Evolutionary conservation across 2,797 vertebrate species (phyloP).

Genomic region (Chanos chanos): DNA sequence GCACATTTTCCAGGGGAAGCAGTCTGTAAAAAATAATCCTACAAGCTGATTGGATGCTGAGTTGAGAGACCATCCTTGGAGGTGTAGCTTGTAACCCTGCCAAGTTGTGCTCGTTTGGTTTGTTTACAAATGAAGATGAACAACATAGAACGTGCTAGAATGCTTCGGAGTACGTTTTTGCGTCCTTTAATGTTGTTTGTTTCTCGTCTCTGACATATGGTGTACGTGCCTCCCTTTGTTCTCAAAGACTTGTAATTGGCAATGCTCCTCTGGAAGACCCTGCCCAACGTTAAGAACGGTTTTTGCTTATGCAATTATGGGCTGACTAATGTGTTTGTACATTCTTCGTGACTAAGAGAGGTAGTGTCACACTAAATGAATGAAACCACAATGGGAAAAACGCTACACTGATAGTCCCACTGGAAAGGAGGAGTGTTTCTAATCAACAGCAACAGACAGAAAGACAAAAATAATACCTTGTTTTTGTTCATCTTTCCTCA

Average conservation of each 20-base stretch:
- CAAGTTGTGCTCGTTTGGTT: no score
- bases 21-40: no score
- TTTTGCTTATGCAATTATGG: constrained; percentile 6
- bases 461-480: constrained; percentile 12
- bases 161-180: constrained; percentile 6
- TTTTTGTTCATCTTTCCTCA: neutral
- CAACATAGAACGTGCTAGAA: neutral
- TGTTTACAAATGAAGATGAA: no score
- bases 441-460: constrained; percentile 17
- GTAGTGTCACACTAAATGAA: constrained; percentile 19
- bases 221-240: constrained; percentile 1
- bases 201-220: constrained; percentile 14
- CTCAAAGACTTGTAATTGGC: constrained; percentile 18
- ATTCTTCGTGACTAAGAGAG: constrained; percentile 1
- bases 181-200: constrained; percentile 17
- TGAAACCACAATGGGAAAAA: constrained; percentile 9
- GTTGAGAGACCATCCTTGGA: no score
- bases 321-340: constrained; percentile 27
- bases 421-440: constrained; percentile 18
- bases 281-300: neutral
- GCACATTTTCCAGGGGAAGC: no score
- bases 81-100: no score
- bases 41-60: no score
- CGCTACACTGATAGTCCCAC: neutral
- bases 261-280: neutral